These are phyloP conservation scores for Montipora cactus DNA, from an alignment of 64 coral and sea anemone species.

Conservation along the genomic window DNA sequence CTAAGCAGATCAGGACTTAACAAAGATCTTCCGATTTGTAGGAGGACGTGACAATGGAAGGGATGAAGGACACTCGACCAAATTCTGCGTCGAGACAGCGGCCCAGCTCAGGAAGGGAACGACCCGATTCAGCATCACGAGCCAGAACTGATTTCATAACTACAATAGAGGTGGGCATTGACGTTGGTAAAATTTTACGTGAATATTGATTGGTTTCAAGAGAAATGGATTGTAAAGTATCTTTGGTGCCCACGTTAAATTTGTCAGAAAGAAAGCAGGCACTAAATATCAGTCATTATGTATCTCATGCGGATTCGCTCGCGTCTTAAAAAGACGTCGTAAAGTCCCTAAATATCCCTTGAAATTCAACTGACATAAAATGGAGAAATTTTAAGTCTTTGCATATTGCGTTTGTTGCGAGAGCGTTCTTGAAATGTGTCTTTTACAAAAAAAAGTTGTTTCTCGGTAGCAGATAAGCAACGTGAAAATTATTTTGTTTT, in stretches of 20 bases:
- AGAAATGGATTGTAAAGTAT: neutral
- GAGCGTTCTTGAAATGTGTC: no score
- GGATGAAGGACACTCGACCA: constrained; percentile 1
- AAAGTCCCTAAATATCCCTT: no score
- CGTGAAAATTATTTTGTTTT: no score
- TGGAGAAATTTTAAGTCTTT: no score
- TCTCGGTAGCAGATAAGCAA: no score
- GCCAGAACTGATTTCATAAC: constrained; percentile 91
- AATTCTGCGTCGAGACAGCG: constrained; percentile 42
- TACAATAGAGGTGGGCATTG: constrained; percentile 77
- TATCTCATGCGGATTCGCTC: no score
- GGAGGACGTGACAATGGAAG: constrained; percentile 47
- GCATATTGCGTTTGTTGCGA: no score
- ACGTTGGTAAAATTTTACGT: neutral
- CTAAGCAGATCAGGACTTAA: neutral
- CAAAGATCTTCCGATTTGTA: neutral
- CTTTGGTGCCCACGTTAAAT: neutral
- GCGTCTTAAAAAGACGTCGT: no score
- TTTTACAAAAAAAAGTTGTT: no score
- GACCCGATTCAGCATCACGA: constrained; percentile 75
- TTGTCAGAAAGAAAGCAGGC: no score
- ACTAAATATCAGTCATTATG: no score
- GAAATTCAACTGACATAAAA: no score
- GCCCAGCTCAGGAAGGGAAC: constrained; percentile 73
- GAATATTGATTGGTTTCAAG: neutral